Evolutionary conservation across 2,797 vertebrate genomes (phyloP), one percentile per base, ranked within the genome.

Genomic region (Danionella dracula): DNA sequence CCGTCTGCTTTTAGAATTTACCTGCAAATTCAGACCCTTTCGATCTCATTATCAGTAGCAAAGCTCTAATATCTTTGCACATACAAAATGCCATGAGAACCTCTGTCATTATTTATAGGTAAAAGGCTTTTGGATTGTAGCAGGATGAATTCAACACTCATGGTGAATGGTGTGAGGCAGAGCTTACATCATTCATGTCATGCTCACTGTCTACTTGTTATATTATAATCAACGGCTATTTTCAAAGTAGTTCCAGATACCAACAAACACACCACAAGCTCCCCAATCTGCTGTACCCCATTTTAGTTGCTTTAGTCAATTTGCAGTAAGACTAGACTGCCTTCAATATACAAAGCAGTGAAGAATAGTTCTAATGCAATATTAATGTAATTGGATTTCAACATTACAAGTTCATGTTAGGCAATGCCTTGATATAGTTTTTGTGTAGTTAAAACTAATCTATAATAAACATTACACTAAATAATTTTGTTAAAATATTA

Each of bases 231-330:
- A 46, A 46, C 27, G 45, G 41, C 17, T 13, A 64, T 34, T 17
- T 42, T 23, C 38, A 64, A 53, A 53, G 53, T 55, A 35, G 20
- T 13, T 13, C 20, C 35, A 54, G 45, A 54, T 54, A 64, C 45
- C 19, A 64, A 54, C 49, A 54, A 29, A 6, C 62, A 35, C 38
- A 5, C n/a, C 45, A 55, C 8, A 40, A 45, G 50, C 29, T 34
- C n/a, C n/a, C 48, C 15, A 27, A 27, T 44, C 19, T 42, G 61
- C 17, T 51, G 31, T 9, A 13, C 38, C 44, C 38, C 68, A 66
- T 71, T 73, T 80, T 82, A 81, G 78, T 79, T 85, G 80, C 84
- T n/a, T n/a, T n/a, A 87, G 85, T 87, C 82, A 86, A 85, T 87
- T 83, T 83, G 73, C 82, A 81, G 77, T 84, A n/a, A n/a, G n/a